Base-by-base conservation (phyloP, 2,113 vertebrate genomes). In the Indicator indicator region DNA sequence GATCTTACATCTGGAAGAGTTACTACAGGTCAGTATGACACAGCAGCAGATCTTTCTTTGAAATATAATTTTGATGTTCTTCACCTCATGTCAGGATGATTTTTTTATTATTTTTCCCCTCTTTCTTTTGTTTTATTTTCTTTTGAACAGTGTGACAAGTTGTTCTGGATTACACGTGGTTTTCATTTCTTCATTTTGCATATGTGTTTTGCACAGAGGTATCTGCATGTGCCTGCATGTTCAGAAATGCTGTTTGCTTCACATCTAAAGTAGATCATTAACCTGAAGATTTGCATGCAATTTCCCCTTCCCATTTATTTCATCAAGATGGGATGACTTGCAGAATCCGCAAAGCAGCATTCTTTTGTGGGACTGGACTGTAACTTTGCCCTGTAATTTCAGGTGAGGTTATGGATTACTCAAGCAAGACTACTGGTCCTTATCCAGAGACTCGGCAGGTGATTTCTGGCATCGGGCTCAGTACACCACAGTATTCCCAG, bases 381-480 rank as follows among this genome's bases (percentile, higher is more conserved):
- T 98, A 98, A 98, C 83, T 99, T 94, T 99, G 97, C 98, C 97
- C 98, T 98, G 92, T 98, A 97, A 97, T 99, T 99, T 98, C 99
- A 99, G 99, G 99, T 99, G 99, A 99, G 98, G 98, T 99, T 97
- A 98, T 99, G 98, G 99, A 99, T 98, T 99, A 99, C 97, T 99
- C 99, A 98, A 99, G 98, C 98, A 99, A 99, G 99, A 98, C 98
- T 79, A 96, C 98, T 97, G 97, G 98, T 98, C 68, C 96, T 84
- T 98, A 99, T 96, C 96, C 98, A 97, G 98, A 98, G 97, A 98
- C 98, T 95, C 97, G 96, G 17, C 98, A 98, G 96, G 96, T 98
- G 87, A 98, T 98, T 98, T 98, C 98, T 88, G 98, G 98, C 95
- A 95, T 97, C 93, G 98, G 98, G 73, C 98, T 98, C 96, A 98